Base-by-base conservation (phyloP, 2,888 invertebrate genomes). In the Calameuta filiformis region DNA sequence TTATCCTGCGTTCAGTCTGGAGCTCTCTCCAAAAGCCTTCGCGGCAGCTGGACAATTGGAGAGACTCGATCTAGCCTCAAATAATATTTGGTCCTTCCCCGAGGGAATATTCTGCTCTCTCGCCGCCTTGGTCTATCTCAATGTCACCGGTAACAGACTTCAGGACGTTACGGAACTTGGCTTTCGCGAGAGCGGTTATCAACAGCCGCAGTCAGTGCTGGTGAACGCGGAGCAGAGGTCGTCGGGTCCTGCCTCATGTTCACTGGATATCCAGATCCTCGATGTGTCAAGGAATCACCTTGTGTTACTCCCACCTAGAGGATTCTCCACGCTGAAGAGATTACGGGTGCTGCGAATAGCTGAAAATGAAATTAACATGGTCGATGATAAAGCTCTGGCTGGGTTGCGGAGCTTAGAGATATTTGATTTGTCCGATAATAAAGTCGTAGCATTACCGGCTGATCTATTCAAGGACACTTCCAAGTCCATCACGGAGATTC, bases 31-130 rank as follows among this genome's bases (percentile, higher is more conserved):
- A 33, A 95, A 95, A 85, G 95, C 96, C 87, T 96, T 96, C 91
- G 92, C 93, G 78, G 94, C 94, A 78, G 95, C 95, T 80, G 93
- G 94, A 82, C 95, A 96, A 89, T 92, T 97, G 85, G 96, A 96
- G 91, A 93, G 95, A 82, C 93, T 97, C 80, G 97, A 97, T 90
- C 92, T 97, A 83, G 96, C 96, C 90, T 95, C 95, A 87, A 96
- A 97, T 90, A 97, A 97, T 91, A 96, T 97, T 89, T 96, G 96
- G 96, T 95, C 96, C 73, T 94, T 97, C 90, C 96, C 96, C 40
- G 96, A 96, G 87, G 95, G 95, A 89, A 93, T 96, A 81, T 97
- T 97, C 92, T 97, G 96, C 89, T 94, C 95, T 4, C 92, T 96
- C 83, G 95, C 94, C 40, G 96, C 95, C 89, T 92, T 97, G 87